Evolutionary conservation across 2,797 vertebrate genomes (phyloP), one percentile per base, ranked within the genome.

Genomic region (Arremon aurantiirostris): DNA sequence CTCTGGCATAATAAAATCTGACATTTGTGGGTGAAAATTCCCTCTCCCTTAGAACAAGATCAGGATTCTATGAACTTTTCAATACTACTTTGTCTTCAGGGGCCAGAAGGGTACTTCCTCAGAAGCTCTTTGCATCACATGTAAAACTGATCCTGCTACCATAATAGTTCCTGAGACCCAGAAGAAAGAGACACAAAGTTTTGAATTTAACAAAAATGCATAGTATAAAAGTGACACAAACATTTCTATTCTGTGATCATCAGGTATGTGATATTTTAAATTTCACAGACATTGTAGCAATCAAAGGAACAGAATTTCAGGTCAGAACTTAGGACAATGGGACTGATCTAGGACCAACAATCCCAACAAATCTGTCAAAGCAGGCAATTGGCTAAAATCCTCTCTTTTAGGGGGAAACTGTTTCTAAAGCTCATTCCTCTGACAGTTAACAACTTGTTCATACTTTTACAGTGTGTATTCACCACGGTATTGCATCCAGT

Each of bases 61-160:
- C 16, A 59, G 19, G 44, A 63, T 89, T 95, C 95, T 96, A 92
- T 63, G 46, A 93, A 82, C 65, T 68, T 53, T 61, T 95, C 68
- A 89, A 85, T 85, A 57, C 24, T 80, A 34, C 56, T 71, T 93
- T 47, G 35, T 75, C 75, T 85, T 93, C 63, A 89, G 53, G 68
- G 27, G 47, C 27, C 47, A 84, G 70, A 72, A 84, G 35, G 12
- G 28, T 41, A 84, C 55, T 63, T 82, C 86, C 37, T 79, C 59
- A 83, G 39, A 55, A 91, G 56, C n/a, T 59, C 70, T 72, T 80
- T 94, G 55, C 37, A 73, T 60, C 72, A 76, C 63, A 83, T 11
- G 7, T 78, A 82, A 89, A 96, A 82, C 32, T 66, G 61, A 83
- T 60, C 39, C 76, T 93, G 66, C 59, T 79, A 76, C 22, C 21